A percentile compares a stretch with the other conserved stretches of the same genome.
These are phyloP conservation scores for Allacma fusca DNA, from an alignment of 2,888 invertebrate species.

Conservation along the genomic window DNA sequence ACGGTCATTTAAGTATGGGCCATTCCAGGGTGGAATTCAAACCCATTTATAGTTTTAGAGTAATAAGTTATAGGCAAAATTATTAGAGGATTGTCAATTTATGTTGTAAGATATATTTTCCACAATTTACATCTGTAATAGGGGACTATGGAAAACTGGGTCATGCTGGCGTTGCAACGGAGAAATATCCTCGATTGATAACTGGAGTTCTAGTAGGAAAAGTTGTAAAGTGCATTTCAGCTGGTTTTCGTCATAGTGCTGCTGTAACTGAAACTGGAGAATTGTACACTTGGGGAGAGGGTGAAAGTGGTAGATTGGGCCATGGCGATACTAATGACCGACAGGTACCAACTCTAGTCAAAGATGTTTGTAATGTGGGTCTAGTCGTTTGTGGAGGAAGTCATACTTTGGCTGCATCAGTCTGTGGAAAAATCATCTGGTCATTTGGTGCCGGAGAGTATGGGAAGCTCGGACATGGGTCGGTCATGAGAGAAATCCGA, in stretches of 20 bases:
- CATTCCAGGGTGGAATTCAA: too few species aligned
- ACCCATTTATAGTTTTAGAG: too few species aligned
- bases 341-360: conserved; percentile 70
- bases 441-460: conserved; percentile 70
- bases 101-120: too few species aligned
- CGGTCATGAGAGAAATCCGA: conserved; percentile 67
- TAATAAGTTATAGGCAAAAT: too few species aligned
- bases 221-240: conserved; percentile 67
- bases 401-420: conserved; percentile 68
- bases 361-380: conserved; percentile 70
- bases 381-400: conserved; percentile 69
- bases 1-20: too few species aligned
- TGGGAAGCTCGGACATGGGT: conserved; percentile 68
- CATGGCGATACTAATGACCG: conserved; percentile 71
- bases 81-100: too few species aligned
- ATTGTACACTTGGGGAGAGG: conserved; percentile 71
- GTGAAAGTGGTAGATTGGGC: conserved; percentile 65
- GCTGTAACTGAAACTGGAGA: conserved; percentile 69
- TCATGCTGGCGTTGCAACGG: conserved; percentile 68
- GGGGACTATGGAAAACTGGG: conserved; percentile 71
- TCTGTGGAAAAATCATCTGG: conserved; percentile 70
- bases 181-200: conserved; percentile 69
- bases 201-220: conserved; percentile 66
- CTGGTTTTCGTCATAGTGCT: conserved; percentile 70
- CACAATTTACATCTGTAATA: too few species aligned